These are phyloP conservation scores for Spinus pinus DNA, from an alignment of 2,797 vertebrate genomes.

Conservation along the genomic window DNA sequence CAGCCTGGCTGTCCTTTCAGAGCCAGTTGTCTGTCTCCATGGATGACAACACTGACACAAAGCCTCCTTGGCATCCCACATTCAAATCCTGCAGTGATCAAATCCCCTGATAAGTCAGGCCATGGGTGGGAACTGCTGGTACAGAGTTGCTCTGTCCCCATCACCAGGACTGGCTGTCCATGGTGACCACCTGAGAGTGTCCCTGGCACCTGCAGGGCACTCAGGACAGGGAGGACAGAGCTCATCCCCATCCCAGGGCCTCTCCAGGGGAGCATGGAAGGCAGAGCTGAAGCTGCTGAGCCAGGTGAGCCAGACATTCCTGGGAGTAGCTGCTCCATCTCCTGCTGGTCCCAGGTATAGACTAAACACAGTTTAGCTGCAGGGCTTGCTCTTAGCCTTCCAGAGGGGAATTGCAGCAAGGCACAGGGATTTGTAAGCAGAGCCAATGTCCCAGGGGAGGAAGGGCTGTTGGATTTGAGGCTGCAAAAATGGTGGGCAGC, in stretches of 20 bases:
- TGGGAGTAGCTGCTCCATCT: background rate
- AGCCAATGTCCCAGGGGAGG: background rate
- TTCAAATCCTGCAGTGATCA: background rate
- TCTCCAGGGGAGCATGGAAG: background rate
- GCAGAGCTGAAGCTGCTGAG: background rate
- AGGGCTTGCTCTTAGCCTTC: background rate
- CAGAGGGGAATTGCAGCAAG: background rate
- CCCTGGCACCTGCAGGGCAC: background rate
- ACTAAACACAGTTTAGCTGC: background rate
- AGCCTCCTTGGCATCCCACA: background rate
- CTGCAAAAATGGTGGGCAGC: rapidly evolving
- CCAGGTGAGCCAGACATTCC: background rate
- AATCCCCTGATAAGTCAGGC: background rate
- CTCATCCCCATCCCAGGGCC: background rate
- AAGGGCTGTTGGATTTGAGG: background rate
- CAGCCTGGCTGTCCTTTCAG: background rate
- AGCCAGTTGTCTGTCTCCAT: background rate
- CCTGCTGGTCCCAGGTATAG: background rate
- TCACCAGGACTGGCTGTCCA: rapidly evolving
- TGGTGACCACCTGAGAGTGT: background rate
- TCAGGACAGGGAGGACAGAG: background rate
- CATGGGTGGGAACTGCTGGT: background rate
- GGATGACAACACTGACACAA: background rate
- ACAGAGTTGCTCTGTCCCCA: background rate
- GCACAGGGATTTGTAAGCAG: background rate